phyloP scores from a whole-genome alignment of 2,888 invertebrate species.

The Fabriciana adippe region DNA sequence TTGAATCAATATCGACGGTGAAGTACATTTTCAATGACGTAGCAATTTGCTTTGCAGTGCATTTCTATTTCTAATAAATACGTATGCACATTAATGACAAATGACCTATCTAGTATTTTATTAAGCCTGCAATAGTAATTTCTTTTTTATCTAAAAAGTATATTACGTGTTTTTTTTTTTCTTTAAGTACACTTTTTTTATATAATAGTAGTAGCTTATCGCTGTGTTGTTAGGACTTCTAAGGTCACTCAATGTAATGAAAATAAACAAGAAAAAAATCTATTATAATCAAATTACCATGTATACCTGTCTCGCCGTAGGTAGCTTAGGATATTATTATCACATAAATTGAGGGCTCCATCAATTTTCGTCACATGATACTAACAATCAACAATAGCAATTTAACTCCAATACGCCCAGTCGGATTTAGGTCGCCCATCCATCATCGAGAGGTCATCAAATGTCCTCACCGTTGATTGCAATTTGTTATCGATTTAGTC shows the following conservation, averaged over 20 bases:
- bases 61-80: conserved; percentile 12
- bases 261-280: no score
- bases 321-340: no score
- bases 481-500: conserved; percentile 10
- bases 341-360: conserved; percentile 1
- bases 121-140: no score
- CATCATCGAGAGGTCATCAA: conserved; percentile 33
- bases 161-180: no score
- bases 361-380: conserved; percentile 30
- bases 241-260: no score
- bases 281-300: background rate
- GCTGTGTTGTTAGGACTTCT: no score
- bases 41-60: conserved; percentile 19
- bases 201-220: no score
- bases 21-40: conserved; percentile 30
- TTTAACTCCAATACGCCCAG: conserved; percentile 31
- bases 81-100: background rate
- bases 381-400: conserved; percentile 32
- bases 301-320: background rate
- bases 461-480: conserved; percentile 18
- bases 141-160: no score
- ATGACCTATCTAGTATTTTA: no score
- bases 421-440: conserved; percentile 33
- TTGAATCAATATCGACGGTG: conserved; percentile 12
- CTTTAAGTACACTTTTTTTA: no score